Evolutionary conservation across 1,140 invertebrate species (phyloP).

Genomic region (Lamellibrachia luymesi): DNA sequence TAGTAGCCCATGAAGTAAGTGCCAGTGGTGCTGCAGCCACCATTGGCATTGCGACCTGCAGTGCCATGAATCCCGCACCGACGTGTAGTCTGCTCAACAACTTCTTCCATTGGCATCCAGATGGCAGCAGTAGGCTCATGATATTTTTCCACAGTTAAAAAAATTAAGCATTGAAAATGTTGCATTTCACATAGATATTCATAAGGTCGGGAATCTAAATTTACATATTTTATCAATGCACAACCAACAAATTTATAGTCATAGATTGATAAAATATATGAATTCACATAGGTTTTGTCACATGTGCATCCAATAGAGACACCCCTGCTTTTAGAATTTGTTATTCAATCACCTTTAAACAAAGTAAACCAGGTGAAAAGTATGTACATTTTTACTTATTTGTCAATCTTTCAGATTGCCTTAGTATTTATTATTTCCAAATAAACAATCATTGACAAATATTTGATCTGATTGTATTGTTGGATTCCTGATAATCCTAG

Average conservation of each 20-base stretch:
- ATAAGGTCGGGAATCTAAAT: too few relatives aligned
- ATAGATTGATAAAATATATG: background rate
- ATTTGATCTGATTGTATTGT: background rate
- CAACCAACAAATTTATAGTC: background rate
- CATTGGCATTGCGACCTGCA: slow-evolving; percentile 48
- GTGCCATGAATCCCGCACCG: slow-evolving; percentile 46
- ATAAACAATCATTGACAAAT: background rate
- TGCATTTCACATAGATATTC: background rate
- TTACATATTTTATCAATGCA: background rate
- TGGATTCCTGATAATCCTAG: background rate
- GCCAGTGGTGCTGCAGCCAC: slow-evolving; percentile 36
- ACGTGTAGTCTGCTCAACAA: slow-evolving; percentile 46
- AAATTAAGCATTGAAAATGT: background rate
- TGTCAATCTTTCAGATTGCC: background rate
- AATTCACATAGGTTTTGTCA: background rate
- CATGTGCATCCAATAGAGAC: background rate
- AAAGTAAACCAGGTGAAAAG: background rate
- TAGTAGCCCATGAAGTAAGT: slow-evolving; percentile 40
- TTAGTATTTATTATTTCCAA: background rate
- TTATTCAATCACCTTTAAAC: background rate
- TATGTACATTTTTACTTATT: background rate
- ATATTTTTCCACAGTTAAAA: slow-evolving; percentile 8
- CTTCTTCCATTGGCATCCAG: slow-evolving; percentile 46
- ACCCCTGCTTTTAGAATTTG: background rate
- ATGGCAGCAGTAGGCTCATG: slow-evolving; percentile 29